A percentile compares a stretch with the other conserved stretches of the same genome.
These are phyloP conservation scores for Tortrix viridana DNA, from an alignment of 2,888 invertebrate species.

Conservation along the genomic window DNA sequence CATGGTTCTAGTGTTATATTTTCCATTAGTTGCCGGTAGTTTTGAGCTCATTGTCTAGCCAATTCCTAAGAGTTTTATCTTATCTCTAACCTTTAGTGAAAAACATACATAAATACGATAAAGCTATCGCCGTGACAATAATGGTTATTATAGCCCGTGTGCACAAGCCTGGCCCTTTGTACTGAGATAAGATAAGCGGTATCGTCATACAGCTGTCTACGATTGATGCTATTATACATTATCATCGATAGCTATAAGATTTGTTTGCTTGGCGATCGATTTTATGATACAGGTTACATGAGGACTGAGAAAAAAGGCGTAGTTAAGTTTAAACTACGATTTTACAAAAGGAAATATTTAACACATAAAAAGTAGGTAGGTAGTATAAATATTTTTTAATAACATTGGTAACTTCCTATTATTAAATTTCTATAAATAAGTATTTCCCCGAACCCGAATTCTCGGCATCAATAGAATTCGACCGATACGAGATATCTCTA, in stretches of 20 bases:
- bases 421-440: too few species aligned
- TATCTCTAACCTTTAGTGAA: conserved; percentile 7
- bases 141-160: conserved; percentile 41
- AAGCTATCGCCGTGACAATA: conserved; percentile 33
- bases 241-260: conserved; percentile 32
- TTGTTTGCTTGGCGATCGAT: conserved; percentile 28
- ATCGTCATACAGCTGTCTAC: conserved; percentile 42
- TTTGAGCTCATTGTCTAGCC: too few species aligned
- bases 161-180: conserved; percentile 45
- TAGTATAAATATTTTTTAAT: too few species aligned
- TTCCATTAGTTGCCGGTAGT: too few species aligned
- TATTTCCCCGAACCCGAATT: too few species aligned
- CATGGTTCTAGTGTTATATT: too few species aligned
- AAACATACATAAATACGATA: conserved; percentile 24
- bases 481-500: too few species aligned
- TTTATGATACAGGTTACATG: conserved; percentile 2
- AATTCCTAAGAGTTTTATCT: conserved; percentile 9
- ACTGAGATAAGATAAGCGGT: conserved; percentile 46
- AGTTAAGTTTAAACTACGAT: too few species aligned
- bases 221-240: conserved; percentile 32
- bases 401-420: too few species aligned
- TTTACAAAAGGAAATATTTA: too few species aligned
- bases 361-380: too few species aligned
- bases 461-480: too few species aligned
- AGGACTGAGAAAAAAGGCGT: neutral